Percentiles rank a stretch among this genome's conserved stretches.
Conservation (phyloP, 1,140 invertebrate species). For the Trichonephila clavipes region DNA sequence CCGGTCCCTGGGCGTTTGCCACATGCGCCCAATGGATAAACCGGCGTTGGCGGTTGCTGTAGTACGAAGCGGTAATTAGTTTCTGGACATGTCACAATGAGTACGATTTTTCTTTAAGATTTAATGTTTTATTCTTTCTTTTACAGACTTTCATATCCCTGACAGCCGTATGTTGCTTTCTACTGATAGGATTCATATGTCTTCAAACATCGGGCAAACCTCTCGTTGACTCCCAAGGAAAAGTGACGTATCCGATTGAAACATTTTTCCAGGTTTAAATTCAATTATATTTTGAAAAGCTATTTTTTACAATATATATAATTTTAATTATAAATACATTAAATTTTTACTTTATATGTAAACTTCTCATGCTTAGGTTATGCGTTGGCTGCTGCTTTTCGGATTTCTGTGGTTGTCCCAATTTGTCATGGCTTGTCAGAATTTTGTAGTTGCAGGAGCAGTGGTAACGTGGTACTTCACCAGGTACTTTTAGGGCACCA, state of each 20-base stretch:
- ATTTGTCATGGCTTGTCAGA: constrained; percentile 89
- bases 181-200: constrained; percentile 84
- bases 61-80: no score
- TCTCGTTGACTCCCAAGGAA: constrained; percentile 80
- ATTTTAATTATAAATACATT: background rate
- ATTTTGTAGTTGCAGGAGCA: constrained; percentile 88
- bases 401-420: constrained; percentile 88
- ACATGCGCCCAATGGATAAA: no score
- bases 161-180: constrained; percentile 83
- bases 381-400: constrained; percentile 83
- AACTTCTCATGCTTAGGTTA: constrained; percentile 20
- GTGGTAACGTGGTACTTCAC: constrained; percentile 90
- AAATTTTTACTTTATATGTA: background rate
- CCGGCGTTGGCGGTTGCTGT: no score
- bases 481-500: constrained; percentile 82
- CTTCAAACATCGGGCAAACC: constrained; percentile 86
- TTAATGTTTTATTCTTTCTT: background rate
- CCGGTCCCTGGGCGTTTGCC: no score
- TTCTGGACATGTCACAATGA: no score
- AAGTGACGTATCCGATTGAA: constrained; percentile 83
- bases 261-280: constrained; percentile 81
- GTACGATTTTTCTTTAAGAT: no score
- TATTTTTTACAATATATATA: no score
- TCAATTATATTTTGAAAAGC: background rate
- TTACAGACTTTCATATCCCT: constrained; percentile 86